phyloP scores from a whole-genome alignment of 2,888 invertebrate species.

The Eupelmus urozonus region DNA sequence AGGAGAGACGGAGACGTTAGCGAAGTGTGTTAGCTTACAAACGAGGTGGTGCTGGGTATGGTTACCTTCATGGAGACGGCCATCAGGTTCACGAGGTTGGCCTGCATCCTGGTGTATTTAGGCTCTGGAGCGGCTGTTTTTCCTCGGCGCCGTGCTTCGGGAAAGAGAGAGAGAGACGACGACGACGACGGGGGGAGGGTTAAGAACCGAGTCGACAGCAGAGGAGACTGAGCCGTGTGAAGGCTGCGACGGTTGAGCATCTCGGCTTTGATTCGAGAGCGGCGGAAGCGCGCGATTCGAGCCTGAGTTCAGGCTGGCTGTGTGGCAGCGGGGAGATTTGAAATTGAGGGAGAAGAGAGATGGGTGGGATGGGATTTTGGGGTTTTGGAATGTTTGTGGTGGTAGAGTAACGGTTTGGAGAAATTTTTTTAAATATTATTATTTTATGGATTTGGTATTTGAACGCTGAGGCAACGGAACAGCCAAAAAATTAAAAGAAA shows the following conservation, averaged over 20 bases:
- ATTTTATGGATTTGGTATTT: no score
- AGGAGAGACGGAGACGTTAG: constrained; percentile 3
- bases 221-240: background rate
- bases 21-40: no score
- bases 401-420: background rate
- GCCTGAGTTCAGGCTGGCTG: no score
- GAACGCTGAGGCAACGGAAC: no score
- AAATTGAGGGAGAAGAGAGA: no score
- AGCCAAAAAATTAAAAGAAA: no score
- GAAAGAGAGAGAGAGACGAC: no score
- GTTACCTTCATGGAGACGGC: constrained; percentile 77
- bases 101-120: constrained; percentile 76
- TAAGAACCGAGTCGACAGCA: constrained; percentile 8
- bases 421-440: background rate
- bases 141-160: constrained; percentile 22
- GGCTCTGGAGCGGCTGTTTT: background rate
- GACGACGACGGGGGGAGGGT: constrained; percentile 27
- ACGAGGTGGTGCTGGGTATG: background rate
- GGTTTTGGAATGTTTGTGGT: no score
- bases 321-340: no score
- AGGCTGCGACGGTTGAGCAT: background rate
- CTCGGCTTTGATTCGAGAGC: no score
- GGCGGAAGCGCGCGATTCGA: no score
- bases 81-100: constrained; percentile 77
- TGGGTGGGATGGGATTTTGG: no score